phyloP scores from a whole-genome alignment of 2,113 vertebrate genomes.

The Calonectris borealis region DNA sequence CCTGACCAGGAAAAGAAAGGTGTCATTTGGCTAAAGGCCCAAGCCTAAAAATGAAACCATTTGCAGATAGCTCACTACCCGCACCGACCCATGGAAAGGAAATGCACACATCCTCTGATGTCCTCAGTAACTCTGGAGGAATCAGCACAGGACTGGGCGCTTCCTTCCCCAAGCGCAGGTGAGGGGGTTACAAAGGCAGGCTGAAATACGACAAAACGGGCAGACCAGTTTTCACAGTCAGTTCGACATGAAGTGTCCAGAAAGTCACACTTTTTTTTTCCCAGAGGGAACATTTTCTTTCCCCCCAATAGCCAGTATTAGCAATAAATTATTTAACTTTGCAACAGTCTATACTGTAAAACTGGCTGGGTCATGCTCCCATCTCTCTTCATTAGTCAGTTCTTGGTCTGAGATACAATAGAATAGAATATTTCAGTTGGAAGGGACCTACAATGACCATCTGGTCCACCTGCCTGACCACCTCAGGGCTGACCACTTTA shows the following conservation, averaged over 20 bases:
- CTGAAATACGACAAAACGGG: accelerated
- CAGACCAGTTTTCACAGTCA: neutral
- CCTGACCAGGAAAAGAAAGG: neutral
- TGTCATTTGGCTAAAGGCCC: accelerated
- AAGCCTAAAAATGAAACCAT: neutral
- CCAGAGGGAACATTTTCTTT: neutral
- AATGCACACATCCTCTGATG: neutral
- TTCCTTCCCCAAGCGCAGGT: neutral
- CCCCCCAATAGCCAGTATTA: neutral
- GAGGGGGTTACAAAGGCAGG: neutral
- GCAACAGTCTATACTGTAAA: neutral
- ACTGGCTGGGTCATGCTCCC: accelerated
- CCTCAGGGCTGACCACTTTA: neutral
- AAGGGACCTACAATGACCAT: neutral
- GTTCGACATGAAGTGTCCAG: neutral
- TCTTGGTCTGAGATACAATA: neutral
- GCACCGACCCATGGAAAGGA: accelerated
- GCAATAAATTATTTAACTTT: neutral
- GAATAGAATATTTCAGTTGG: neutral
- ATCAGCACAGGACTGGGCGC: neutral
- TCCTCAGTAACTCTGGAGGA: neutral
- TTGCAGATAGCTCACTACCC: accelerated
- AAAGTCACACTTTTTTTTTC: neutral
- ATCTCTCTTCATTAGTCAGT: neutral
- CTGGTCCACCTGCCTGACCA: neutral